phyloP scores from a whole-genome alignment of 2,113 vertebrate species.

The Rhinolophus sinicus region DNA sequence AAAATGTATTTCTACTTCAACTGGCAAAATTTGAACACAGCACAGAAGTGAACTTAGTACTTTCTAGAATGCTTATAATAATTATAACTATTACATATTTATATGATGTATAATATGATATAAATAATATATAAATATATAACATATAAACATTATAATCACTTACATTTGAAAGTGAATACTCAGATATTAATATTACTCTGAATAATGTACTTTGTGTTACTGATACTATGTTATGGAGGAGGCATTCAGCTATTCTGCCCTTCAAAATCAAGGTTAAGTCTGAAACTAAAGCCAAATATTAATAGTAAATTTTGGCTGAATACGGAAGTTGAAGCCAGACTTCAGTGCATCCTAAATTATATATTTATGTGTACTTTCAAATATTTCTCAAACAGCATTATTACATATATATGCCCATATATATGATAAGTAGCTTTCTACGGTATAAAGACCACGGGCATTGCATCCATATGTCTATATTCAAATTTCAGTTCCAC shows the following conservation, averaged over 20 bases:
- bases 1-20: slow-evolving; percentile 20
- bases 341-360: background rate
- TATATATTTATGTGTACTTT: background rate
- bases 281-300: background rate
- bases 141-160: background rate
- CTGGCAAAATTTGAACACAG: background rate
- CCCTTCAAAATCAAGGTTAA: slow-evolving; percentile 20
- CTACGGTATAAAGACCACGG: background rate
- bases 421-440: background rate
- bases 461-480: background rate
- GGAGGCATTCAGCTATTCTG: background rate
- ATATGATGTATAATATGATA: background rate
- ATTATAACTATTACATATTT: background rate
- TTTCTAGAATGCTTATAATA: slow-evolving; percentile 7
- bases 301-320: background rate
- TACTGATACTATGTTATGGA: background rate
- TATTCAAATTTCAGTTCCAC: background rate
- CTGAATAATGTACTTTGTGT: background rate
- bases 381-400: background rate
- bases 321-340: background rate
- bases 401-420: background rate
- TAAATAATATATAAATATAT: background rate
- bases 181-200: background rate
- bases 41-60: background rate
- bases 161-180: background rate